Conservation (phyloP, 1,140 invertebrate species). For the Oryctes rhinoceros region DNA sequence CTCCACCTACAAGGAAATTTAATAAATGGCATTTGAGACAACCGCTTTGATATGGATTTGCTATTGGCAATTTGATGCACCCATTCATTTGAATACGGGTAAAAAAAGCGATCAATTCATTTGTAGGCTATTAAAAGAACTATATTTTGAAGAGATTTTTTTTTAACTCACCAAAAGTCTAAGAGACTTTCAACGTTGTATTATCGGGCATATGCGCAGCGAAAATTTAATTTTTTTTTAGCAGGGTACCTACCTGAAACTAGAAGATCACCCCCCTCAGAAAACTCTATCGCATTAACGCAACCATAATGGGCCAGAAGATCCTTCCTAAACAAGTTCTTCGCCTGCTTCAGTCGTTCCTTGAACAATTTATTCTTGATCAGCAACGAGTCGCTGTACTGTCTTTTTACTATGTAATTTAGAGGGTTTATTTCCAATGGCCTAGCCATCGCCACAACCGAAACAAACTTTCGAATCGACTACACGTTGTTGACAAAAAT, state of each 20-base stretch:
- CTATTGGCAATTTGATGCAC: neutral
- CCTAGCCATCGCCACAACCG: conserved; percentile 59
- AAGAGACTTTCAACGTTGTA: no score
- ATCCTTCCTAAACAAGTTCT: conserved; percentile 85
- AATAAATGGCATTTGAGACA: no score
- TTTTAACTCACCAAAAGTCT: no score
- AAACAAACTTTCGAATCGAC: conserved; percentile 16
- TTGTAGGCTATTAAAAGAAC: no score
- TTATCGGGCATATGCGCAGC: neutral
- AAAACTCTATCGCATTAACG: conserved; percentile 97
- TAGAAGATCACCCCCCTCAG: conserved; percentile 82
- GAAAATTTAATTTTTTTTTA: neutral
- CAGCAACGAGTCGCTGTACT: conserved; percentile 62
- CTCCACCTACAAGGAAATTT: conserved; percentile 74
- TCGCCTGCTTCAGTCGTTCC: conserved; percentile 70
- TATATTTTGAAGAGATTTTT: no score
- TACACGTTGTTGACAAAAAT: conserved; percentile 44
- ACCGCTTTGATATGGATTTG: no score
- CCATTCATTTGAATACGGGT: neutral
- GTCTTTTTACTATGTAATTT: conserved; percentile 63
- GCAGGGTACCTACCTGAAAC: conserved; percentile 77
- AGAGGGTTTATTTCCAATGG: conserved; percentile 63
- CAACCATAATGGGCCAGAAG: conserved; percentile 91
- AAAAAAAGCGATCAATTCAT: neutral
- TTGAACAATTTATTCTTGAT: conserved; percentile 68